Evolutionary conservation across 2,113 vertebrate species (phyloP).

Genomic region (Odontesthes bonariensis): DNA sequence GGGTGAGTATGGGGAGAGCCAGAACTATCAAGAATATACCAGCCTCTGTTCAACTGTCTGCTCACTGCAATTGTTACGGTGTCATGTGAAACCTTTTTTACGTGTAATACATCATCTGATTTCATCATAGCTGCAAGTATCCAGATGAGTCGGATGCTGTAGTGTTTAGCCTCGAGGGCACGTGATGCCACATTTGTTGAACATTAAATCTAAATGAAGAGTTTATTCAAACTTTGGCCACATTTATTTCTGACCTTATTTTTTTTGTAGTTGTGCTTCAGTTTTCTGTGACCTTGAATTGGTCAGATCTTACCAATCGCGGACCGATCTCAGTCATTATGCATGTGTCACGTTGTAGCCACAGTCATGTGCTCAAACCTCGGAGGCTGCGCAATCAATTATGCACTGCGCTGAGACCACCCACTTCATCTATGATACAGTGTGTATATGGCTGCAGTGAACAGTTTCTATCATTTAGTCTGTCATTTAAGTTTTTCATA

Average conservation of each 20-base stretch:
- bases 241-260: neutral
- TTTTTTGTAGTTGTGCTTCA: neutral
- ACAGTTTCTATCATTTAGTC: neutral
- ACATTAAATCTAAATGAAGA: neutral
- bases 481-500: neutral
- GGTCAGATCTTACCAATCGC: neutral
- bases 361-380: neutral
- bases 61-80: slow-evolving; percentile 30
- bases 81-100: neutral
- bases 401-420: neutral
- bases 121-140: neutral
- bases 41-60: slow-evolving; percentile 22
- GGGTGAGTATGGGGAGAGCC: slow-evolving; percentile 29
- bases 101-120: slow-evolving; percentile 15
- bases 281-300: neutral
- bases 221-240: neutral
- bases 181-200: neutral
- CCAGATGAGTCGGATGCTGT: neutral
- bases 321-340: neutral
- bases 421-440: slow-evolving; percentile 5
- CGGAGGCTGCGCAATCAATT: neutral
- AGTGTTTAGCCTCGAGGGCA: neutral
- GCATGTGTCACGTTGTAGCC: neutral
- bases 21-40: neutral
- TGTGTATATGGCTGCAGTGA: neutral